Conservation (phyloP, 53 echinoderm and acorn worm genomes). For the Paracentrotus lividus region DNA sequence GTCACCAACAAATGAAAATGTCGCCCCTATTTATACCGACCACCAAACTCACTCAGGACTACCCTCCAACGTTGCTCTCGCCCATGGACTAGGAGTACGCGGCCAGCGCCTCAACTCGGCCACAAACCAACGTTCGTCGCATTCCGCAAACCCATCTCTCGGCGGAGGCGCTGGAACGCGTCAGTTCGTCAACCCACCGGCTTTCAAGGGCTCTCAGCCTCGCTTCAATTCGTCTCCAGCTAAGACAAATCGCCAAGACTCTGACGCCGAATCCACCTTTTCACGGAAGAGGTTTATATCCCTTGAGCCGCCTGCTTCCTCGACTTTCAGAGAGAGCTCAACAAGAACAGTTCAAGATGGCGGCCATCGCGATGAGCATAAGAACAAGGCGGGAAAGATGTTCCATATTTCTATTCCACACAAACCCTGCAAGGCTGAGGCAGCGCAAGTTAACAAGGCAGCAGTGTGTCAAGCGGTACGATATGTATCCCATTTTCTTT, state of each 20-base stretch:
- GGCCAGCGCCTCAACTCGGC: constrained; percentile 66
- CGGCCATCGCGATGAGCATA: neutral
- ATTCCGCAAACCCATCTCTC: constrained; percentile 2
- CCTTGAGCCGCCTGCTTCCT: constrained; percentile 20
- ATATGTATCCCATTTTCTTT: neutral
- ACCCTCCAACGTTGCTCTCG: constrained; percentile 31
- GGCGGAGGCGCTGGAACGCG: neutral
- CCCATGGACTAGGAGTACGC: constrained; percentile 53
- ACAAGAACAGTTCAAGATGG: neutral
- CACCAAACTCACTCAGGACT: neutral
- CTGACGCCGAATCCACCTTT: neutral
- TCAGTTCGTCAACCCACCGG: constrained; percentile 44
- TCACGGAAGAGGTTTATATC: constrained; percentile 46
- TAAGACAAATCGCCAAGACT: neutral
- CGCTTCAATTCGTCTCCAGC: constrained; percentile 41
- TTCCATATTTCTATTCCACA: constrained; percentile 63
- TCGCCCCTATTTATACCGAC: constrained; percentile 10
- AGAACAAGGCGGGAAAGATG: constrained; percentile 43
- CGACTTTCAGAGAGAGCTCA: neutral
- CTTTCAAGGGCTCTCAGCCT: constrained; percentile 20
- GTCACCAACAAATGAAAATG: constrained; percentile 23
- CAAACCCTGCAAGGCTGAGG: constrained; percentile 49
- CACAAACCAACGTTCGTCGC: neutral
- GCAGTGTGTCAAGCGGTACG: constrained; percentile 64
- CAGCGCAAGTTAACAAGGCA: constrained; percentile 42